Evolutionary conservation across 2,888 invertebrate species (phyloP).

Genomic region (Rhingia rostrata): DNA sequence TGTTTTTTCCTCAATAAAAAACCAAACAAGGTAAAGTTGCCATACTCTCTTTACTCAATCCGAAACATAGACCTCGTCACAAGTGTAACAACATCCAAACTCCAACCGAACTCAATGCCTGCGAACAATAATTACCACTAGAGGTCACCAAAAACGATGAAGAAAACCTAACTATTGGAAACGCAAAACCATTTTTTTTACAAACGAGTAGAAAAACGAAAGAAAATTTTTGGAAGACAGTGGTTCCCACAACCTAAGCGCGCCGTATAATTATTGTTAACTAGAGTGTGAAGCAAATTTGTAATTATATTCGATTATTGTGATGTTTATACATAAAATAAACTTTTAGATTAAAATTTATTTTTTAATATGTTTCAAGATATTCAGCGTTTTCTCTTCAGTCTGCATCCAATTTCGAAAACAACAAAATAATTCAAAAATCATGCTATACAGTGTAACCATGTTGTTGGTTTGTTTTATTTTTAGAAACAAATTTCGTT

Average conservation of each 20-base stretch:
- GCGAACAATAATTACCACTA: background rate
- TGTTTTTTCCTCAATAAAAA: background rate
- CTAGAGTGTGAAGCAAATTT: constrained; percentile 11
- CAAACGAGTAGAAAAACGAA: too few species aligned
- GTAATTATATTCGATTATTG: constrained; percentile 23
- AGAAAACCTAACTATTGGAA: too few species aligned
- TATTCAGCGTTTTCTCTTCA: constrained; percentile 3
- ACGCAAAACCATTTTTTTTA: too few species aligned
- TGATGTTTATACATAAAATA: constrained; percentile 51
- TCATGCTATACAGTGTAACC: constrained; percentile 21
- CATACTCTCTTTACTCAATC: constrained; percentile 16
- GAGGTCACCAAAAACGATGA: background rate
- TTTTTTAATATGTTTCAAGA: constrained; percentile 34
- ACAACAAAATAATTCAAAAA: background rate
- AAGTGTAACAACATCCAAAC: constrained; percentile 8
- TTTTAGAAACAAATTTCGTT: constrained; percentile 17
- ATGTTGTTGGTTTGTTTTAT: constrained; percentile 35
- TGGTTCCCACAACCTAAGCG: background rate
- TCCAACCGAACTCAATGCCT: constrained; percentile 2
- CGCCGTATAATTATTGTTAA: background rate
- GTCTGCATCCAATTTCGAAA: background rate
- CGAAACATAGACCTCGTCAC: background rate
- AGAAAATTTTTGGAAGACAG: background rate
- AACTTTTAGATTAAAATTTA: constrained; percentile 30
- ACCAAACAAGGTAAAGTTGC: constrained; percentile 5